Evolutionary conservation across 2,113 vertebrate species (phyloP).

Genomic region (Riparia riparia): DNA sequence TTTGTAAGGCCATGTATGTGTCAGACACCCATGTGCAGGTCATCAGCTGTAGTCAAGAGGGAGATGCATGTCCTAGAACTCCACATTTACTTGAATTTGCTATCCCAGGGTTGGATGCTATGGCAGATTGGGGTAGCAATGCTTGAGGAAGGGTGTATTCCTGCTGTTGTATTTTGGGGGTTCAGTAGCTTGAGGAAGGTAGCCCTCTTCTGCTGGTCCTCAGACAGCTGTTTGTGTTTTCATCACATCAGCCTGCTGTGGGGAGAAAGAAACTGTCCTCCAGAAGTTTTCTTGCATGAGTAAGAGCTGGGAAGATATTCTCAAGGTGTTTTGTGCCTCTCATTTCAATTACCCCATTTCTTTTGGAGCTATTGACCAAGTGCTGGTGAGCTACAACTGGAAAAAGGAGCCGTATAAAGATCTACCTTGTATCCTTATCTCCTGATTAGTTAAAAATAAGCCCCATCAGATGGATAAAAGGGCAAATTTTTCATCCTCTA

Average conservation of each 20-base stretch:
- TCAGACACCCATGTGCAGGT: background rate
- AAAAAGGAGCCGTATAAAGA: background rate
- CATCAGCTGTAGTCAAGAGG: background rate
- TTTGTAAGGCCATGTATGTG: background rate
- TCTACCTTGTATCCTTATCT: fast-evolving
- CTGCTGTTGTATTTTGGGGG: background rate
- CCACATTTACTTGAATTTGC: background rate
- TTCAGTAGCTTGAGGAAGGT: background rate
- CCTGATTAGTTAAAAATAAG: background rate
- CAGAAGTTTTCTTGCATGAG: background rate
- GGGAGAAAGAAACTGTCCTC: background rate
- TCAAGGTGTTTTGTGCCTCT: background rate
- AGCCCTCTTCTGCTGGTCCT: background rate
- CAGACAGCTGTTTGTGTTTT: background rate
- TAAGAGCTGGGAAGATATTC: background rate
- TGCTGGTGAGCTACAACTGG: background rate
- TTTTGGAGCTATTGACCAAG: background rate
- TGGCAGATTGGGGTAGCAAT: background rate
- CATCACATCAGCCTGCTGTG: background rate
- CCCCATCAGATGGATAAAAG: background rate
- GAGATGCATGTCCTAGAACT: background rate
- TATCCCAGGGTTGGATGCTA: background rate
- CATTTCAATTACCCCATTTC: background rate
- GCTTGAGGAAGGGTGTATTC: background rate
- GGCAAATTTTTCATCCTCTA: background rate